Percentiles rank a stretch among this genome's conserved stretches.
phyloP scores from a whole-genome alignment of 1,140 invertebrate species.

The Trinorchestia longiramus region DNA sequence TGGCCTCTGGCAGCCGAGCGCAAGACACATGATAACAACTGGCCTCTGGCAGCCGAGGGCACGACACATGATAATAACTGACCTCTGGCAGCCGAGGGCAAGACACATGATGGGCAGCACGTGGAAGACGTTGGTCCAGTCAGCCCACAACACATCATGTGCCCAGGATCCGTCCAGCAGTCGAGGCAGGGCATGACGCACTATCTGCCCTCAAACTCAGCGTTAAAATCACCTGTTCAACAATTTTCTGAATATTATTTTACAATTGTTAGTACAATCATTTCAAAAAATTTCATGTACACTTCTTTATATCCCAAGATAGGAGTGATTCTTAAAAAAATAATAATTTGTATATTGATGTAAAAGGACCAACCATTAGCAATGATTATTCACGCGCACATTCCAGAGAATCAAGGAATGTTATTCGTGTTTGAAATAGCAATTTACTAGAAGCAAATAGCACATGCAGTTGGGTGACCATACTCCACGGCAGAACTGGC shows the following conservation, averaged over 20 bases:
- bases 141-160: neutral
- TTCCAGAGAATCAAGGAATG: too few species aligned
- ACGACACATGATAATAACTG: neutral
- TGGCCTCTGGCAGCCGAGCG: neutral
- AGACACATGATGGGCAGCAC: slow-evolving; percentile 54
- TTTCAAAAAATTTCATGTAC: too few species aligned
- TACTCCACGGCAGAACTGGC: too few species aligned
- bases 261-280: neutral
- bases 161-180: slow-evolving; percentile 53
- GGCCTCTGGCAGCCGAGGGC: slow-evolving; percentile 54
- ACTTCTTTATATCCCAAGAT: too few species aligned
- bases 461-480: too few species aligned
- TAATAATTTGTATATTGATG: too few species aligned
- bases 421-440: too few species aligned
- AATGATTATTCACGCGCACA: too few species aligned
- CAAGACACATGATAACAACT: slow-evolving; percentile 2
- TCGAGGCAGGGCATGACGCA: neutral
- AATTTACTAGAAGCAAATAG: too few species aligned
- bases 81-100: slow-evolving; percentile 53
- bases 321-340: too few species aligned
- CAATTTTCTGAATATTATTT: neutral
- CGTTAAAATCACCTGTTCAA: neutral
- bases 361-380: too few species aligned
- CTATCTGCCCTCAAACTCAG: neutral
- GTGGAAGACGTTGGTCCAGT: slow-evolving; percentile 47